phyloP scores from a whole-genome alignment of 35 echinoderm and acorn worm species.

The Ophioderma brevispina region DNA sequence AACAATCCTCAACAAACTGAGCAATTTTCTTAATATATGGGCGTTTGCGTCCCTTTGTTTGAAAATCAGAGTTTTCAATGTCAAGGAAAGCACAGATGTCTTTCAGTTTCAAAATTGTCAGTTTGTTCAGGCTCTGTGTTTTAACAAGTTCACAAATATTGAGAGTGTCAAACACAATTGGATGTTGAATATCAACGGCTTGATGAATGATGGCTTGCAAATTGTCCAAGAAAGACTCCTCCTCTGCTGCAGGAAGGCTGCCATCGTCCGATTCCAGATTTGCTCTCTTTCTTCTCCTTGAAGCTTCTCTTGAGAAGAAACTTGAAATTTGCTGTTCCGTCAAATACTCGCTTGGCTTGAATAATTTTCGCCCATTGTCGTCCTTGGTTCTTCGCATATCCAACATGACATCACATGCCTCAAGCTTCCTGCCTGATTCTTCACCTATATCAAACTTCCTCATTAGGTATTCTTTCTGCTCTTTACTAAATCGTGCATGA shows the following conservation, averaged over 20 bases:
- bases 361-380: neutral
- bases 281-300: neutral
- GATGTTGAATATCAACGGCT: neutral
- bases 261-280: neutral
- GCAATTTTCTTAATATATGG: neutral
- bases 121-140: neutral
- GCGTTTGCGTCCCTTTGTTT: neutral
- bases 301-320: constrained; percentile 1
- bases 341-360: constrained; percentile 9
- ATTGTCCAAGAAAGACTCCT: neutral
- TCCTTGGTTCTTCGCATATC: constrained; percentile 22
- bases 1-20: neutral
- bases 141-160: neutral
- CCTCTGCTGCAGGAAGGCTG: neutral
- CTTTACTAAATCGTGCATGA: neutral
- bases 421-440: neutral
- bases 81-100: neutral
- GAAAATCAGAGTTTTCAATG: neutral
- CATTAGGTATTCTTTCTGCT: constrained; percentile 6
- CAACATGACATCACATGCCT: neutral
- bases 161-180: neutral
- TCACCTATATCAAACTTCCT: constrained; percentile 15
- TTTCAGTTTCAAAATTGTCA: neutral
- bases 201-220: neutral
- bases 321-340: constrained; percentile 20